Evolutionary conservation across 2,797 vertebrate species (phyloP).

Genomic region (Aeoliscus strigatus): DNA sequence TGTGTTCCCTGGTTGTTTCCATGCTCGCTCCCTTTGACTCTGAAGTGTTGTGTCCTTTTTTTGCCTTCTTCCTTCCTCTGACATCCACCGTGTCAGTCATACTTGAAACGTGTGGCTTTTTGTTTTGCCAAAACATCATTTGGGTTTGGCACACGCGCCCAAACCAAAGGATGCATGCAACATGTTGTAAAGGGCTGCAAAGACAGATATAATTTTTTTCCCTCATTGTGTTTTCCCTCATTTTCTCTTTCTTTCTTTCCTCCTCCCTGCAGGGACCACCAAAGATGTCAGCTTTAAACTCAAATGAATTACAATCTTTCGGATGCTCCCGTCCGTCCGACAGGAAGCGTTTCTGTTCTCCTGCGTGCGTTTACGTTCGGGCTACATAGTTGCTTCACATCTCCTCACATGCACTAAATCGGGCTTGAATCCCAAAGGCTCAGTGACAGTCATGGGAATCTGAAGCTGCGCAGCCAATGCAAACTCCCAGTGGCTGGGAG

Average conservation of each 20-base stretch:
- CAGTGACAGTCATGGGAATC: conserved; percentile 50
- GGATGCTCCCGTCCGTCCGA: conserved; percentile 35
- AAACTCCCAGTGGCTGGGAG: conserved; percentile 49
- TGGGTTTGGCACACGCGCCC: conserved; percentile 36
- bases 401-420: conserved; percentile 29
- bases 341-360: conserved; percentile 18
- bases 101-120: conserved; percentile 37
- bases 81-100: conserved; percentile 31
- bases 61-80: conserved; percentile 12
- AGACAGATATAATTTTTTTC: conserved; percentile 20
- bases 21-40: conserved; percentile 1
- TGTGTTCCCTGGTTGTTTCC: not conserved
- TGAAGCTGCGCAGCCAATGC: conserved; percentile 26
- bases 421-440: conserved; percentile 33
- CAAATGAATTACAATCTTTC: conserved; percentile 53
- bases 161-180: conserved; percentile 56
- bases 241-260: conserved; percentile 10
- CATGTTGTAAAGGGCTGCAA: conserved; percentile 57
- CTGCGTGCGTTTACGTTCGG: conserved; percentile 19
- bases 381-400: conserved; percentile 5
- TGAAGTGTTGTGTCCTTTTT: conserved; percentile 17
- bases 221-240: no score
- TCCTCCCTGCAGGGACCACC: conserved; percentile 56
- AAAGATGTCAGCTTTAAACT: conserved; percentile 49
- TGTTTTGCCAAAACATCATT: conserved; percentile 61